Percentiles rank a stretch among this genome's conserved stretches.
Evolutionary conservation across 2,113 vertebrate genomes (phyloP).

Genomic region (rat (Rattus norvegicus)): GRCr8 NC_086019.1:146855001-146855500

Average conservation of each 20-base stretch:
- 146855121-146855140: background rate
- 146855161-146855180: too few species aligned
- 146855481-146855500: background rate
- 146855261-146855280: too few species aligned
- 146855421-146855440: background rate
- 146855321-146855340: background rate
- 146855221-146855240: accelerated
- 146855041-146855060: background rate
- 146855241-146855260: background rate
- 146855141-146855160: background rate
- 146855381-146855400: background rate
- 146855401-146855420: background rate
- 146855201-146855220: background rate
- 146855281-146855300: background rate
- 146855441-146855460: accelerated
- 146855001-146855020: background rate
- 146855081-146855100: background rate
- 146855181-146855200: too few species aligned
- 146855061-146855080: background rate
- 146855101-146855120: background rate
- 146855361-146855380: accelerated
- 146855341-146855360: too few species aligned
- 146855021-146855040: background rate
- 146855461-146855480: background rate
- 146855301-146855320: background rate